These are phyloP conservation scores for Acrocephalus scirpaceus DNA, from an alignment of 2,797 vertebrate genomes.

Conservation along the genomic window DNA sequence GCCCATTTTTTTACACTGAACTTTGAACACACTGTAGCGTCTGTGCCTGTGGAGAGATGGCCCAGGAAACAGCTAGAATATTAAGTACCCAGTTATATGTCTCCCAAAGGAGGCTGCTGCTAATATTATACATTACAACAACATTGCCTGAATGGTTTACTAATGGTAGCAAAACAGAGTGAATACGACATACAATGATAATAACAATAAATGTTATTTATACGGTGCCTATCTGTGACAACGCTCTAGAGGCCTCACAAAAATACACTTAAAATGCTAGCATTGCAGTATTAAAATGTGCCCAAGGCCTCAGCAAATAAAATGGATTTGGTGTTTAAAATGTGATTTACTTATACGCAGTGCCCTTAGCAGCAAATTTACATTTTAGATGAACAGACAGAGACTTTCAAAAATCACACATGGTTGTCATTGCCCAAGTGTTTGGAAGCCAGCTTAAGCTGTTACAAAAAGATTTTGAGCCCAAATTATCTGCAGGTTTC, in stretches of 20 bases:
- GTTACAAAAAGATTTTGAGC: not conserved
- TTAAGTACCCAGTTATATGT: constrained; percentile 69
- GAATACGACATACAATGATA: constrained; percentile 77
- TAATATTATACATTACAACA: constrained; percentile 77
- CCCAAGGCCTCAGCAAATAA: constrained; percentile 32
- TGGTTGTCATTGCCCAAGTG: not conserved
- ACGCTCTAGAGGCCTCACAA: constrained; percentile 68
- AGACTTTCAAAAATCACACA: not conserved
- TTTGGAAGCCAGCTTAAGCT: not conserved
- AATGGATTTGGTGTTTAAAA: constrained; percentile 43
- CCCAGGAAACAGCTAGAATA: constrained; percentile 72
- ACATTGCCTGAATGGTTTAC: constrained; percentile 81
- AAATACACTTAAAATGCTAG: constrained; percentile 70
- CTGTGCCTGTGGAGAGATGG: constrained; percentile 36
- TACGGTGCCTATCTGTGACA: constrained; percentile 57
- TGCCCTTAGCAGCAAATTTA: not conserved
- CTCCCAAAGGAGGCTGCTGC: constrained; percentile 71
- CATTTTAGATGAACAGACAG: not conserved
- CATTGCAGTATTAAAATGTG: constrained; percentile 63
- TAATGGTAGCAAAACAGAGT: constrained; percentile 80
- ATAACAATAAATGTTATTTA: constrained; percentile 82
- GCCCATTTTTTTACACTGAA: constrained; percentile 50
- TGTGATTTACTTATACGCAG: not conserved
- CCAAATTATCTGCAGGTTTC: not conserved
- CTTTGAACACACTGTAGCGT: constrained; percentile 50